Conservation (phyloP, 2,113 vertebrate genomes). For the Aleadryas rufinucha region DNA sequence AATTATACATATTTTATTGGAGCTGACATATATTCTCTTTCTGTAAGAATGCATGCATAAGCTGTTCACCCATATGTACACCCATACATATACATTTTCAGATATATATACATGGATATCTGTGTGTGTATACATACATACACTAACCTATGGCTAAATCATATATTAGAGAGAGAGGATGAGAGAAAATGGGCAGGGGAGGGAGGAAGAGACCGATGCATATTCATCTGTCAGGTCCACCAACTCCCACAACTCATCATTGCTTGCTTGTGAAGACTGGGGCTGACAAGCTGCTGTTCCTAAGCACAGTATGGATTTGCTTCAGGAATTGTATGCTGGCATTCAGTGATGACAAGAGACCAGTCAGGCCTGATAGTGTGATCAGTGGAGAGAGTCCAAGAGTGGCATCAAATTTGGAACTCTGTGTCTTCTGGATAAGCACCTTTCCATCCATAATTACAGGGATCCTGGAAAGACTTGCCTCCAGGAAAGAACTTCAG, state of each 20-base stretch:
- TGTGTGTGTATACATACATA: fast-evolving
- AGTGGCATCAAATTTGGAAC: not conserved
- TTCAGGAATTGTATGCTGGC: fast-evolving
- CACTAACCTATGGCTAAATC: not conserved
- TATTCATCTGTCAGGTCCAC: not conserved
- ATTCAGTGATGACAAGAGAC: not conserved
- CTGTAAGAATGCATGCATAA: not conserved
- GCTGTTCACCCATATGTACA: not conserved
- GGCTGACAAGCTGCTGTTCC: not conserved
- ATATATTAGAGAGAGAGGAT: not conserved
- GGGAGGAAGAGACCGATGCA: not conserved
- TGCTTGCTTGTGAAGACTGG: not conserved
- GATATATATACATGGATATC: not conserved
- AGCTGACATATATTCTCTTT: not conserved
- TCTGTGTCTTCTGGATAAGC: not conserved
- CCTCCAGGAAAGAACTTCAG: not conserved
- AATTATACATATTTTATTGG: not conserved
- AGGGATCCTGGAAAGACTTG: not conserved
- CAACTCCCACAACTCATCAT: not conserved
- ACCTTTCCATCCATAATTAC: not conserved
- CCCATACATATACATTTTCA: not conserved
- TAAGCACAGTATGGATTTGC: not conserved
- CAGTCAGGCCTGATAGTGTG: not conserved
- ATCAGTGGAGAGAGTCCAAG: not conserved
- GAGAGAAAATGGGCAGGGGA: fast-evolving